Evolutionary conservation across 2,113 vertebrate genomes (phyloP).

Genomic region (Rhagologus leucostigma): DNA sequence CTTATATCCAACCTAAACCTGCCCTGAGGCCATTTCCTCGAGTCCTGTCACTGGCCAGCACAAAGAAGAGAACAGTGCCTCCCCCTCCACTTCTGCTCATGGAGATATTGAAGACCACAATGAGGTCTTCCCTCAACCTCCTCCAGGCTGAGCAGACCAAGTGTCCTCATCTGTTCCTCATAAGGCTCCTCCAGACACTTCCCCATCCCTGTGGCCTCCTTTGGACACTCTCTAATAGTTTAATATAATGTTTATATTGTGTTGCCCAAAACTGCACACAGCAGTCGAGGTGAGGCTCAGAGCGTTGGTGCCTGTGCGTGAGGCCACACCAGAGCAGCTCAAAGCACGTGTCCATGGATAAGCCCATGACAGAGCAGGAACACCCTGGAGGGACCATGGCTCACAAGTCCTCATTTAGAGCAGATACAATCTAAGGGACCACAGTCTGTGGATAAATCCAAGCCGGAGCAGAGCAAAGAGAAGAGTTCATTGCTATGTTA

Average conservation of each 20-base stretch:
- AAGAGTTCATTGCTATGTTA: neutral
- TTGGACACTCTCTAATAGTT: neutral
- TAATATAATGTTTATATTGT: neutral
- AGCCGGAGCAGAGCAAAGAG: neutral
- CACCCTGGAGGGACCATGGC: neutral
- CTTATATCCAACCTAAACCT: neutral
- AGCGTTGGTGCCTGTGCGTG: neutral
- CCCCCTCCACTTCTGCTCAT: neutral
- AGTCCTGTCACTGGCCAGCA: neutral
- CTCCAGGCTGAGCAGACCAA: neutral
- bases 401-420: neutral
- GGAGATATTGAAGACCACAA: neutral
- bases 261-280: neutral
- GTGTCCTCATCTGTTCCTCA: neutral
- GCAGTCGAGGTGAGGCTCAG: neutral
- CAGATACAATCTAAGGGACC: neutral
- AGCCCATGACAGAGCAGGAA: neutral
- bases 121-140: neutral
- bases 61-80: neutral
- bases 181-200: neutral
- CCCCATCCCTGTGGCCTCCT: neutral
- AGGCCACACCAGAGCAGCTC: neutral
- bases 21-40: neutral
- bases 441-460: neutral
- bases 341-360: no score